Percentiles rank a stretch among this genome's conserved stretches.
phyloP scores from a whole-genome alignment of 1,140 invertebrate genomes.

The Nymphalis io region DNA sequence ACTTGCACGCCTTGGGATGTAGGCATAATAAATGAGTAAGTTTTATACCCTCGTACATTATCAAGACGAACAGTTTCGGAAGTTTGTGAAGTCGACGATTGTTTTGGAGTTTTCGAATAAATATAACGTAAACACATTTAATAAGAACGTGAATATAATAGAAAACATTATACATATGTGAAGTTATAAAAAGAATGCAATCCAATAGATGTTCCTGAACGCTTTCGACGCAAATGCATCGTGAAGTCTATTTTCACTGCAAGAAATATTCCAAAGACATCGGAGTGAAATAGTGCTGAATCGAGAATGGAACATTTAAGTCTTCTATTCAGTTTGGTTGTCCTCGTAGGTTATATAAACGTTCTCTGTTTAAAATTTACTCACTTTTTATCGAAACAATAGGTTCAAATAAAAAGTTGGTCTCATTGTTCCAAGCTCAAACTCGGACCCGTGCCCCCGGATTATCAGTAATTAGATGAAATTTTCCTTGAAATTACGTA shows the following conservation, averaged over 20 bases:
- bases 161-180: background rate
- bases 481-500: conserved; percentile 62
- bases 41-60: conserved; percentile 2
- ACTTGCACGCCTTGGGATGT: conserved; percentile 16
- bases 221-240: conserved; percentile 12
- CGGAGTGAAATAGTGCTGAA: conserved; percentile 10
- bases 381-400: conserved; percentile 14
- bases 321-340: background rate
- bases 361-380: background rate
- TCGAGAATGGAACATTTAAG: conserved; percentile 7
- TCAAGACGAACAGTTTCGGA: conserved; percentile 5
- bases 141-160: background rate
- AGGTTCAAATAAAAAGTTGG: conserved; percentile 14
- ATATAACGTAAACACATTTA: background rate
- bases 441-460: conserved; percentile 35
- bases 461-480: conserved; percentile 62
- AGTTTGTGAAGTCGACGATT: background rate
- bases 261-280: conserved; percentile 10
- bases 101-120: background rate
- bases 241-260: conserved; percentile 5
- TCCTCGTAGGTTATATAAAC: background rate
- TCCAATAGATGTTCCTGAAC: conserved; percentile 2
- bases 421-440: conserved; percentile 41
- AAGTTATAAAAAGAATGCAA: conserved; percentile 8
- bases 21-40: conserved; percentile 12